These are phyloP conservation scores for Mesorhabditis belari DNA, from an alignment of 2,888 invertebrate genomes.

Conservation along the genomic window DNA sequence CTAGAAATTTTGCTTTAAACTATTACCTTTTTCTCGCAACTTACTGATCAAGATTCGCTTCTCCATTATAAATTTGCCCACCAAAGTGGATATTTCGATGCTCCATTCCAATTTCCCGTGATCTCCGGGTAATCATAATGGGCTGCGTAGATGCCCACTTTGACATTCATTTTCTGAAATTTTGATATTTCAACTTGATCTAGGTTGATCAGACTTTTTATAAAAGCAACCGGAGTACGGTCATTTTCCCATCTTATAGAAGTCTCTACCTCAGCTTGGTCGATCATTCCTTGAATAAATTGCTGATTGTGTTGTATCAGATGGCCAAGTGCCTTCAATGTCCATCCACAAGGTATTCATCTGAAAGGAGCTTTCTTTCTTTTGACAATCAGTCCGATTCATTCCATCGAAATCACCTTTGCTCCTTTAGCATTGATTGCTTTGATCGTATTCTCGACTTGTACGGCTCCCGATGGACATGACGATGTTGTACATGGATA, in stretches of 20 bases:
- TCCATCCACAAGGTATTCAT: background rate
- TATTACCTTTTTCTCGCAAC: too few relatives aligned
- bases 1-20: background rate
- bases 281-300: constrained; percentile 8
- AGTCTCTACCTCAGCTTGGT: constrained; percentile 1
- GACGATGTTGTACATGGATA: too few relatives aligned
- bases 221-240: background rate
- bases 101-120: constrained; percentile 27
- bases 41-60: too few relatives aligned
- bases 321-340: constrained; percentile 8
- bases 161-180: constrained; percentile 7
- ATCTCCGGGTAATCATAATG: constrained; percentile 32
- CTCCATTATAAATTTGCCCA: constrained; percentile 33
- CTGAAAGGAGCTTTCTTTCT: too few relatives aligned
- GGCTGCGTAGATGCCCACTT: constrained; percentile 32
- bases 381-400: background rate
- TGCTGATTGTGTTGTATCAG: constrained; percentile 4
- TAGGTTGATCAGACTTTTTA: too few relatives aligned
- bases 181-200: too few relatives aligned
- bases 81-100: constrained; percentile 23
- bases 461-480: too few relatives aligned
- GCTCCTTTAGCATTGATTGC: constrained; percentile 9
- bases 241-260: background rate
- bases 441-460: too few relatives aligned
- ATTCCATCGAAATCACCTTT: constrained; percentile 9